A percentile compares a stretch with the other conserved stretches of the same genome.
Conservation (phyloP, 2,113 vertebrate genomes). For the Clinocottus analis region DNA sequence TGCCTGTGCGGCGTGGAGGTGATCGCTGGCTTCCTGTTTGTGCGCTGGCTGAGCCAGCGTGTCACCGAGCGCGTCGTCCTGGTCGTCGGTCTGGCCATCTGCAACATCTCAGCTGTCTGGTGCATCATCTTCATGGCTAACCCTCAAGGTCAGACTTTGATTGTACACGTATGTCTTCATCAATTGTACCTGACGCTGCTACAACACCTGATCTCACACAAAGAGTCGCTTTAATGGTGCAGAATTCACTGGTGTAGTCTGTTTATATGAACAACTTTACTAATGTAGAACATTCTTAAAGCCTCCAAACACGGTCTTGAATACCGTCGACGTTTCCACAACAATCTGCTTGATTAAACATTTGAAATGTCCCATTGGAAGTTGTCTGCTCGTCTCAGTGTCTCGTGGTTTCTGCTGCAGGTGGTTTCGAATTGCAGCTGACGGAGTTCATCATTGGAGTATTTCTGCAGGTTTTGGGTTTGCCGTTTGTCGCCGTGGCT, state of each 20-base stretch:
- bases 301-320: neutral
- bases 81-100: constrained; percentile 83
- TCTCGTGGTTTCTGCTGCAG: constrained; percentile 46
- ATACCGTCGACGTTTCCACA: neutral
- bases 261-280: neutral
- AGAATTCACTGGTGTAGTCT: neutral
- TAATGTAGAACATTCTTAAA: neutral
- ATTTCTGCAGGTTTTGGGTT: constrained; percentile 86
- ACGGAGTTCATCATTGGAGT: constrained; percentile 87
- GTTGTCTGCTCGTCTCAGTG: neutral
- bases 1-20: constrained; percentile 87
- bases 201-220: neutral
- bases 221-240: neutral
- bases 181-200: neutral
- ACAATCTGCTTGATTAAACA: neutral
- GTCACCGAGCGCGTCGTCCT: constrained; percentile 83
- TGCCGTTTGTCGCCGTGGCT: constrained; percentile 87
- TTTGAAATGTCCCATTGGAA: neutral
- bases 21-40: constrained; percentile 86
- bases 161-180: neutral
- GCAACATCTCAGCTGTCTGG: constrained; percentile 86
- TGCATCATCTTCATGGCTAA: constrained; percentile 86
- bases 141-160: constrained; percentile 78
- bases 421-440: constrained; percentile 79
- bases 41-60: constrained; percentile 82